A percentile compares a stretch with the other conserved stretches of the same genome.
Evolutionary conservation across 2,888 invertebrate species (phyloP).

Genomic region (Eilema depressum): DNA sequence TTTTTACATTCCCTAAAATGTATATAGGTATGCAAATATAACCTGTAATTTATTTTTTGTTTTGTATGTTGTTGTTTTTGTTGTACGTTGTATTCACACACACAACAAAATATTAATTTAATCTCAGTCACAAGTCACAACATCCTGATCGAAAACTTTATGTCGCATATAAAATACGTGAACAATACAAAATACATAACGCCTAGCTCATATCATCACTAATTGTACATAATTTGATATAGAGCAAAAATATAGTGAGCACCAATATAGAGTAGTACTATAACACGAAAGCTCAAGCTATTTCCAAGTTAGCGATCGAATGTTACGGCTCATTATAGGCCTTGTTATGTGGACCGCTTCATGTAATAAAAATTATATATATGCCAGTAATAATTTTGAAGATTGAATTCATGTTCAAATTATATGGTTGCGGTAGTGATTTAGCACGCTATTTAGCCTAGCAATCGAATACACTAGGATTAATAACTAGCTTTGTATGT

Average conservation of each 20-base stretch:
- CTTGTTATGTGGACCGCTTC: slow-evolving; percentile 71
- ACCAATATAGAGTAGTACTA: slow-evolving; percentile 61
- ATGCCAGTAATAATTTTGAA: slow-evolving; percentile 6
- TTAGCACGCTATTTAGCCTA: background rate
- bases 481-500: too few species aligned
- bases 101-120: too few species aligned
- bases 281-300: slow-evolving; percentile 77
- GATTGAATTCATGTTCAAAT: background rate
- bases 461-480: background rate
- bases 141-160: background rate
- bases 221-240: slow-evolving; percentile 49
- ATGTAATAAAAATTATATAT: slow-evolving; percentile 55
- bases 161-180: slow-evolving; percentile 2
- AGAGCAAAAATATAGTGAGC: slow-evolving; percentile 52
- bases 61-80: too few species aligned
- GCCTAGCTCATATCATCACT: slow-evolving; percentile 29
- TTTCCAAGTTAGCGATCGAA: slow-evolving; percentile 77
- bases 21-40: too few species aligned
- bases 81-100: too few species aligned
- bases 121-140: background rate
- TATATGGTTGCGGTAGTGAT: too few species aligned
- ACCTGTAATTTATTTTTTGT: too few species aligned
- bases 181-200: slow-evolving; percentile 12
- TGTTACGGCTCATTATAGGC: slow-evolving; percentile 79
- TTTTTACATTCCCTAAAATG: too few species aligned